Evolutionary conservation across 2,113 vertebrate genomes (phyloP).

Genomic region (Reinhardtius hippoglossoides): DNA sequence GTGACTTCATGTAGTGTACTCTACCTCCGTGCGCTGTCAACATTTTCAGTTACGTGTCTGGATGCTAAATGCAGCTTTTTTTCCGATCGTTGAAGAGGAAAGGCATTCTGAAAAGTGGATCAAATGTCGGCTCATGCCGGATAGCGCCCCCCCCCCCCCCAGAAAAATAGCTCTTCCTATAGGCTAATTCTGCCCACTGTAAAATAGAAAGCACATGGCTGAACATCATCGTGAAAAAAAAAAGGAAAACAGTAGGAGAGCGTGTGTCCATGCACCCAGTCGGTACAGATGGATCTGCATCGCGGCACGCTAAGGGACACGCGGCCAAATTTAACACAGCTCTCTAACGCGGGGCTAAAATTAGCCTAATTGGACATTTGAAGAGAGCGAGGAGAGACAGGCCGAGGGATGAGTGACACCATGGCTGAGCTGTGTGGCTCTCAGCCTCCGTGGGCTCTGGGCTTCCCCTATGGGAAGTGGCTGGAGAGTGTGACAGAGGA

Average conservation of each 20-base stretch:
- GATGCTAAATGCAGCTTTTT: conserved; percentile 39
- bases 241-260: conserved; percentile 12
- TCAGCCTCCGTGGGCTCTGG: conserved; percentile 41
- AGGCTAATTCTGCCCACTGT: conserved; percentile 48
- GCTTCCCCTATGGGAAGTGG: conserved; percentile 63
- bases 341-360: conserved; percentile 65
- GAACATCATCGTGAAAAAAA: conserved; percentile 21
- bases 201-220: conserved; percentile 47
- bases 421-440: conserved; percentile 3
- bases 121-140: conserved; percentile 28
- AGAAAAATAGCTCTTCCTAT: conserved; percentile 39
- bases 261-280: conserved; percentile 30
- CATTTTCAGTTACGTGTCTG: conserved; percentile 33
- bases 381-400: conserved; percentile 37
- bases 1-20: conserved; percentile 25
- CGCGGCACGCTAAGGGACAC: conserved; percentile 44
- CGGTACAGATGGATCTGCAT: conserved; percentile 40
- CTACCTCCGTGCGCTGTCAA: conserved; percentile 28
- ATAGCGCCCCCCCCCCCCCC: not conserved
- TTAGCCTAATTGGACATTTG: conserved; percentile 76
- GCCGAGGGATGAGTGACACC: conserved; percentile 56
- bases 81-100: conserved; percentile 34
- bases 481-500: conserved; percentile 21
- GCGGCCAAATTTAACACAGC: conserved; percentile 63
- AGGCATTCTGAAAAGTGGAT: conserved; percentile 44